A percentile compares a stretch with the other conserved stretches of the same genome.
These are phyloP conservation scores for Chauna torquata DNA, from an alignment of 2,113 vertebrate species.

Conservation along the genomic window DNA sequence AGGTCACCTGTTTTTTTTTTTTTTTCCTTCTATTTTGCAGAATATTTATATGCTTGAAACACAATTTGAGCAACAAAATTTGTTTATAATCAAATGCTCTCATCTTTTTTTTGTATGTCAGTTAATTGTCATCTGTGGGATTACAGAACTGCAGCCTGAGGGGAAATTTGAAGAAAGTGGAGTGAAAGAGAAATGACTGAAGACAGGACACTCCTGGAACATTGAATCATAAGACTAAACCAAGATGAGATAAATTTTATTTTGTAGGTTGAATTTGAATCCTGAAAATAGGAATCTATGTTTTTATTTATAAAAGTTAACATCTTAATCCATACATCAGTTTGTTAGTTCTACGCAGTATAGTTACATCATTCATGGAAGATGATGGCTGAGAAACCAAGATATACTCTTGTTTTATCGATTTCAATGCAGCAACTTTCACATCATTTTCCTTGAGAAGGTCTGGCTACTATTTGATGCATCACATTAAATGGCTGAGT, in stretches of 20 bases:
- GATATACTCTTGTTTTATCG: neutral
- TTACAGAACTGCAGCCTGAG: neutral
- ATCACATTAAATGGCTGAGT: neutral
- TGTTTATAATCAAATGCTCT: neutral
- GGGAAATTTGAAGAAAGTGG: neutral
- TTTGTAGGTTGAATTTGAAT: neutral
- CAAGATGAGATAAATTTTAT: neutral
- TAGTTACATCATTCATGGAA: neutral
- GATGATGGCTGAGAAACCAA: neutral
- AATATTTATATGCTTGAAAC: neutral
- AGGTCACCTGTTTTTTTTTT: neutral
- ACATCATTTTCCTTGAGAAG: neutral
- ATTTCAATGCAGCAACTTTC: neutral
- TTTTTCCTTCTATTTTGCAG: neutral
- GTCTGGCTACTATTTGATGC: neutral
- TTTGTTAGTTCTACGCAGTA: neutral
- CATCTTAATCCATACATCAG: neutral
- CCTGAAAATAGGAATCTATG: neutral
- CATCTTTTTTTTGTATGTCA: neutral
- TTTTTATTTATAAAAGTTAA: neutral
- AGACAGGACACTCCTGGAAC: neutral
- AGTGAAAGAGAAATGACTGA: neutral
- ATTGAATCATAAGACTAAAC: neutral
- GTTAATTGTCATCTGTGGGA: neutral
- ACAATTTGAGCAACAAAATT: neutral